phyloP scores from a whole-genome alignment of 2,113 vertebrate genomes.

The Lamprologus tigripictilis region DNA sequence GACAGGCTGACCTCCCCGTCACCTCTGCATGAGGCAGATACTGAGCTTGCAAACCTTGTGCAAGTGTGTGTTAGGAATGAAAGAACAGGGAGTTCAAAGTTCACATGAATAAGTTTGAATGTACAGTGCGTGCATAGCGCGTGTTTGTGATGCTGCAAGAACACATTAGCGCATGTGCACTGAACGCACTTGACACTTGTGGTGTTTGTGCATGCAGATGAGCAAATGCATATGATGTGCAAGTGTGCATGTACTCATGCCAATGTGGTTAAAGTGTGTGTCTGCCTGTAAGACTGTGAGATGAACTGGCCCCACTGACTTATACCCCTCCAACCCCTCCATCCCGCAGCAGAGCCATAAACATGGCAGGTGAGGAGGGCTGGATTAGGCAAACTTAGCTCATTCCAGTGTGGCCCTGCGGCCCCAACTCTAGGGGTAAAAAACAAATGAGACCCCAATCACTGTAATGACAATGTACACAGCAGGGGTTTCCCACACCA shows the following conservation, averaged over 20 bases:
- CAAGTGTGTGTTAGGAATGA: not conserved
- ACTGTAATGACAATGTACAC: slow-evolving; percentile 50
- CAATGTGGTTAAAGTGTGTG: slow-evolving; percentile 5
- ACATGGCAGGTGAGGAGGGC: slow-evolving; percentile 51
- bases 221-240: not conserved
- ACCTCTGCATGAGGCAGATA: slow-evolving; percentile 78
- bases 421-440: slow-evolving; percentile 57
- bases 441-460: slow-evolving; percentile 45
- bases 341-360: slow-evolving; percentile 35
- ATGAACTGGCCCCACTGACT: slow-evolving; percentile 36
- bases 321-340: not conserved
- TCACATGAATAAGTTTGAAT: not conserved
- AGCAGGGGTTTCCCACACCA: slow-evolving; percentile 44
- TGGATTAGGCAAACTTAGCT: slow-evolving; percentile 31
- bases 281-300: slow-evolving; percentile 37
- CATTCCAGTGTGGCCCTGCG: not conserved
- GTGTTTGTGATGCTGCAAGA: not conserved
- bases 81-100: not conserved
- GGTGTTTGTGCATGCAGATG: not conserved
- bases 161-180: not conserved
- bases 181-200: not conserved
- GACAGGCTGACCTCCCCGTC: slow-evolving; percentile 84
- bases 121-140: not conserved
- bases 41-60: slow-evolving; percentile 50
- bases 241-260: not conserved